Conservation (phyloP, 2,113 vertebrate genomes). For the Phyllopteryx taeniolatus region DNA sequence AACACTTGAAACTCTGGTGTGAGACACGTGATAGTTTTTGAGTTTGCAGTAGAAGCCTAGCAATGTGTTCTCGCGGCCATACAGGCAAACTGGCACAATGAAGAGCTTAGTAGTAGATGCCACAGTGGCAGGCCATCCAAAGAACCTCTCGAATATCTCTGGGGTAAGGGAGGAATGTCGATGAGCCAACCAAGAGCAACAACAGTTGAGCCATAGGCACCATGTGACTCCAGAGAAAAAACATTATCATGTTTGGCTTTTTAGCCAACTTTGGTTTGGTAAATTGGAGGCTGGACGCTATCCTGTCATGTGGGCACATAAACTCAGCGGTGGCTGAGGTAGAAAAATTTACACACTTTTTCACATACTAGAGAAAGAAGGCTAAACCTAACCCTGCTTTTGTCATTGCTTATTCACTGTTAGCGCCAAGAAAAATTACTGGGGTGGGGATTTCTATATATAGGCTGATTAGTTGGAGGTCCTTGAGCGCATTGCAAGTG, state of each 20-base stretch:
- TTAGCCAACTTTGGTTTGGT: background rate
- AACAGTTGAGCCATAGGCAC: slow-evolving; percentile 21
- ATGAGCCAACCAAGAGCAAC: slow-evolving; percentile 39
- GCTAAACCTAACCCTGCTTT: slow-evolving; percentile 15
- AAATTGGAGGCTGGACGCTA: slow-evolving; percentile 17
- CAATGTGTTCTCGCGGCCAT: slow-evolving; percentile 1
- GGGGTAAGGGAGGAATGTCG: slow-evolving; percentile 36
- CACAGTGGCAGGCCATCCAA: slow-evolving; percentile 18
- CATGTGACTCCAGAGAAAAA: slow-evolving; percentile 22
- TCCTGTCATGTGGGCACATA: slow-evolving; percentile 3
- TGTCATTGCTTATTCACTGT: slow-evolving; percentile 38
- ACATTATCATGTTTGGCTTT: slow-evolving; percentile 1
- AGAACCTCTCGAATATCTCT: slow-evolving; percentile 39
- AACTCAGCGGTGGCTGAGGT: background rate
- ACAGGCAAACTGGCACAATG: background rate
- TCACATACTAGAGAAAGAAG: slow-evolving; percentile 1
- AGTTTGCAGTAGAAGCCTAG: slow-evolving; percentile 19
- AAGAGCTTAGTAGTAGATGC: slow-evolving; percentile 16
- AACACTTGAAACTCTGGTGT: slow-evolving; percentile 26
- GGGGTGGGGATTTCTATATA: slow-evolving; percentile 63
- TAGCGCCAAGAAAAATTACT: slow-evolving; percentile 43
- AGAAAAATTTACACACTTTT: slow-evolving; percentile 1
- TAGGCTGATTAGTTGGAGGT: slow-evolving; percentile 48
- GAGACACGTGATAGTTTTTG: slow-evolving; percentile 9
- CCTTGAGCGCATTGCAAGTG: slow-evolving; percentile 34